phyloP scores from a whole-genome alignment of 1,140 invertebrate species.

The Dryas iulia region DNA sequence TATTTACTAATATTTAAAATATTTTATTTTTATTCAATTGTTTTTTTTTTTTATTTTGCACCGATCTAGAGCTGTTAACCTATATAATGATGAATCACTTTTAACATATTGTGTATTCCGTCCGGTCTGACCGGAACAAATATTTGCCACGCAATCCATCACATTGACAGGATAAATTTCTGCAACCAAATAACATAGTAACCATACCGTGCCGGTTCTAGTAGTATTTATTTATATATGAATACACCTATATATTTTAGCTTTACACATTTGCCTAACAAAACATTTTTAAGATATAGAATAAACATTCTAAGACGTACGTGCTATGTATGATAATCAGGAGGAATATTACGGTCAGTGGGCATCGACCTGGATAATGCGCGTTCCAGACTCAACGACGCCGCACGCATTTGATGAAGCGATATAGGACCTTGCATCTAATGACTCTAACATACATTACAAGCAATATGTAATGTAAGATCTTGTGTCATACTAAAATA shows the following conservation, averaged over 20 bases:
- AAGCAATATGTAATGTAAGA: background rate
- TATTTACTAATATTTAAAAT: no score
- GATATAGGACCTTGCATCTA: conserved; percentile 25
- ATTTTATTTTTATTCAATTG: no score
- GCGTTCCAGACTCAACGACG: conserved; percentile 53
- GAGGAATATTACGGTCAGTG: conserved; percentile 34
- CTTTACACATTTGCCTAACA: background rate
- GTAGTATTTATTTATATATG: background rate
- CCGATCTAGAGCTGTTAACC: no score
- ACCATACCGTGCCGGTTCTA: background rate
- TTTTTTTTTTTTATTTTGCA: no score
- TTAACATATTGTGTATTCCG: background rate
- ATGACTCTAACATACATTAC: conserved; percentile 7
- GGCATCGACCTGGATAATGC: conserved; percentile 48
- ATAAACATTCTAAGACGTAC: conserved; percentile 17
- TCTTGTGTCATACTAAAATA: background rate
- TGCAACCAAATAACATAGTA: background rate
- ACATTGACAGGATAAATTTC: background rate
- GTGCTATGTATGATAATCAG: conserved; percentile 34
- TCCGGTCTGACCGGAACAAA: background rate
- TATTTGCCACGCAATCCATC: background rate
- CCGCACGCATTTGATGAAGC: conserved; percentile 40
- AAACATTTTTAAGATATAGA: background rate
- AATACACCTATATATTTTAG: background rate
- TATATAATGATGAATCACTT: background rate